Percentiles rank a stretch among this genome's conserved stretches.
phyloP scores from a whole-genome alignment of 2,797 vertebrate species.

The Sebastes itinus region DNA sequence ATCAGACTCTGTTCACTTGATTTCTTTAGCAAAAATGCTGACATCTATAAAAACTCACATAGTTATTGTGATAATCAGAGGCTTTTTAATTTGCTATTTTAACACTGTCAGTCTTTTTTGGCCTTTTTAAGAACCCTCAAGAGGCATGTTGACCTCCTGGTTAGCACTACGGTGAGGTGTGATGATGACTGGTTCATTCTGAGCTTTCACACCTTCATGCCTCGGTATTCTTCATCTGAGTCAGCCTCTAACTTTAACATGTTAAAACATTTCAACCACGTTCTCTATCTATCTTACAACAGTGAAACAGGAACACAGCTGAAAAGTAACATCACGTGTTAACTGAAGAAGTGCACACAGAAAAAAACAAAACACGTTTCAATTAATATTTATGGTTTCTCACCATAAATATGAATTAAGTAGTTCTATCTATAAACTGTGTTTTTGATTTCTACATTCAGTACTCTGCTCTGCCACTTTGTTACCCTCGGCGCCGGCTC shows the following conservation, averaged over 20 bases:
- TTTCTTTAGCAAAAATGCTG: neutral
- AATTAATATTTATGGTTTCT: neutral
- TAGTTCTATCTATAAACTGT: neutral
- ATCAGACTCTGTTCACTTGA: neutral
- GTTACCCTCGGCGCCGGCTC: neutral
- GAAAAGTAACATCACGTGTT: neutral
- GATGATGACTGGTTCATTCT: slow-evolving; percentile 34
- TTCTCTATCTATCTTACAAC: neutral
- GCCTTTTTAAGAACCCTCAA: neutral
- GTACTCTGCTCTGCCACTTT: neutral
- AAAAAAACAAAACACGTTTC: too few species aligned
- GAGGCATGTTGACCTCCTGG: slow-evolving; percentile 14
- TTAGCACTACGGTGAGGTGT: slow-evolving; percentile 16
- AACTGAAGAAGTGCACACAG: neutral
- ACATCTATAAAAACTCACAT: neutral
- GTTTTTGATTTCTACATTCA: neutral
- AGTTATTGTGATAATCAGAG: neutral
- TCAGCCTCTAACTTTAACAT: slow-evolving; percentile 44
- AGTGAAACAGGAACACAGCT: slow-evolving; percentile 9
- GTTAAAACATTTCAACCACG: slow-evolving; percentile 17
- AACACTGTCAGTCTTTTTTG: neutral
- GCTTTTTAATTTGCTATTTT: neutral
- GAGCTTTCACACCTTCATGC: slow-evolving; percentile 41
- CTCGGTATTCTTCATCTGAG: slow-evolving; percentile 28
- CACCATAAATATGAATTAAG: neutral